Percentiles rank a stretch among this genome's conserved stretches.
These are phyloP conservation scores for Conops quadrifasciatus DNA, from an alignment of 2,888 invertebrate species.

Conservation along the genomic window DNA sequence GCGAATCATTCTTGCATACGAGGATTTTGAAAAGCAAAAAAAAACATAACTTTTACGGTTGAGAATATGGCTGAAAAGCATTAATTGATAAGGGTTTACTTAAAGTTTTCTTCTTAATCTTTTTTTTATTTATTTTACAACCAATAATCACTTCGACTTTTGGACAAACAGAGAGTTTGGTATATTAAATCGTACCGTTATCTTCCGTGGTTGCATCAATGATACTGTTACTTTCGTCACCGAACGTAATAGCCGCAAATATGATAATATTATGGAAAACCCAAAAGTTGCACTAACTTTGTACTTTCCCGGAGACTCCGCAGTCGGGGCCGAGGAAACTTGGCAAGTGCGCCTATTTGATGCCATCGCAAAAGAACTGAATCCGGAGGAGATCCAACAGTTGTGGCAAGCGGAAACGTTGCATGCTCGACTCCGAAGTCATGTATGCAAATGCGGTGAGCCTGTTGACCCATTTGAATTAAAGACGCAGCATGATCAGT, in stretches of 20 bases:
- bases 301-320: constrained; percentile 43
- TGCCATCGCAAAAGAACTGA: constrained; percentile 55
- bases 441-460: constrained; percentile 57
- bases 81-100: too few species aligned
- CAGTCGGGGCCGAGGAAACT: not conserved
- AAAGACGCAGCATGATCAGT: constrained; percentile 49
- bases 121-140: not conserved
- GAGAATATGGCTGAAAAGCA: too few species aligned
- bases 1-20: not conserved
- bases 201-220: constrained; percentile 56
- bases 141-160: constrained; percentile 6
- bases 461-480: constrained; percentile 50
- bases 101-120: not conserved
- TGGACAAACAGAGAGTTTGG: constrained; percentile 51
- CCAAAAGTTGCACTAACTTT: constrained; percentile 53
- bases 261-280: constrained; percentile 52
- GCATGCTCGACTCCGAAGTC: constrained; percentile 54
- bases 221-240: constrained; percentile 56
- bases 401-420: constrained; percentile 56
- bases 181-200: constrained; percentile 57
- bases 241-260: constrained; percentile 57
- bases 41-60: too few species aligned
- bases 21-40: too few species aligned
- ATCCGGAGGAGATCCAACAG: constrained; percentile 45
- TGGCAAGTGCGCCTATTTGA: constrained; percentile 59